These are phyloP conservation scores for Tragelaphus scriptus DNA, from an alignment of 2,113 vertebrate species.

Conservation along the genomic window DNA sequence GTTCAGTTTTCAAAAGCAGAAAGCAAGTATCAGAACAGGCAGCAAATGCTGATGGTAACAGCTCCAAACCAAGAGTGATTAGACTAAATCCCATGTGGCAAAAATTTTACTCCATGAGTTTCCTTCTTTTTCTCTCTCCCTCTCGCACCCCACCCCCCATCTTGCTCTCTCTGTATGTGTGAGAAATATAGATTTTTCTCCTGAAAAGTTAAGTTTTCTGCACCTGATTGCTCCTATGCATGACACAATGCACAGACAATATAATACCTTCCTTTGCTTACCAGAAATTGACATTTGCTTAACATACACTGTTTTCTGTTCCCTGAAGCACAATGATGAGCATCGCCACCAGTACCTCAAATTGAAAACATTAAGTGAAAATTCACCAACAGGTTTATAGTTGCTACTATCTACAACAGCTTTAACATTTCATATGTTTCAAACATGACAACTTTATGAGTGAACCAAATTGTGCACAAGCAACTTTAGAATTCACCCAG, in stretches of 20 bases:
- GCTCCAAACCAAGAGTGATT: not conserved
- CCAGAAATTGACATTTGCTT: not conserved
- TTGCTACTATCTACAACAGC: not conserved
- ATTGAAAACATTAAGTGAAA: slow-evolving; percentile 28
- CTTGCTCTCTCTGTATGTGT: not conserved
- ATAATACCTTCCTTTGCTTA: not conserved
- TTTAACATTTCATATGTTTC: slow-evolving; percentile 17
- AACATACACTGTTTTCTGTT: not conserved
- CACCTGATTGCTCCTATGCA: not conserved
- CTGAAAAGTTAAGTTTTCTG: not conserved
- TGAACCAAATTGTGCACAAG: slow-evolving; percentile 5
- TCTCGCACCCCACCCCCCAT: too few relatives aligned
- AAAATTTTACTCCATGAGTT: not conserved
- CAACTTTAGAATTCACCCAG: not conserved
- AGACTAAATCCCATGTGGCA: not conserved
- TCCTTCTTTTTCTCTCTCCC: not conserved
- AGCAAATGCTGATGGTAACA: not conserved
- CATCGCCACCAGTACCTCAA: not conserved
- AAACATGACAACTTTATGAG: not conserved
- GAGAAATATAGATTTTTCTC: not conserved
- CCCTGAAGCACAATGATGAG: not conserved
- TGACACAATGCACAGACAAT: not conserved
- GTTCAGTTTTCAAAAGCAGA: slow-evolving; percentile 47
- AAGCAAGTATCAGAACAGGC: slow-evolving; percentile 24
- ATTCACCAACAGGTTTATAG: not conserved